Conservation (phyloP, 92 coral and sea anemone genomes). For the Chrysogorgia sp. region DNA sequence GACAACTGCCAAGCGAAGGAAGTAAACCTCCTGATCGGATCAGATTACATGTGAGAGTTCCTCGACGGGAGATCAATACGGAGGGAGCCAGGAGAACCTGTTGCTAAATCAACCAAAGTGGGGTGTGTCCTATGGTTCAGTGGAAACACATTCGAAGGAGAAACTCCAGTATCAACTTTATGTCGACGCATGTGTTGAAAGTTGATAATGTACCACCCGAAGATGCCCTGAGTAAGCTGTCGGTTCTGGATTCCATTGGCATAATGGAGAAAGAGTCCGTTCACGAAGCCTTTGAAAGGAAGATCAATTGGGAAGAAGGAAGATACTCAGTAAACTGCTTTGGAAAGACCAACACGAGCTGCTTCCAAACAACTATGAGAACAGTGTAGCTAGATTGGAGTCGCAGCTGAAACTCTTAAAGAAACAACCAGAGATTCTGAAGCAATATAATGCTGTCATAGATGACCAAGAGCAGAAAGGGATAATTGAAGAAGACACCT, state of each 20-base stretch:
- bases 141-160: neutral
- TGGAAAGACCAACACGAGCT: slow-evolving; percentile 48
- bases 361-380: slow-evolving; percentile 53
- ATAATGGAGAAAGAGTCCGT: slow-evolving; percentile 31
- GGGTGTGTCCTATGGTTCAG: neutral
- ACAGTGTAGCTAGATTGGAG: slow-evolving; percentile 30
- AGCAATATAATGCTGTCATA: slow-evolving; percentile 28
- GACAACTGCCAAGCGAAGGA: neutral
- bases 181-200: slow-evolving; percentile 39
- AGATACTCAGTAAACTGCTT: slow-evolving; percentile 44
- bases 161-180: slow-evolving; percentile 38
- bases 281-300: slow-evolving; percentile 41
- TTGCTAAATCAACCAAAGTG: slow-evolving; percentile 2
- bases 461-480: slow-evolving; percentile 32
- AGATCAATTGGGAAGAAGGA: slow-evolving; percentile 21
- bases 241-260: slow-evolving; percentile 41
- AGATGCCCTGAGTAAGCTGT: slow-evolving; percentile 2
- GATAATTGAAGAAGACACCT: neutral
- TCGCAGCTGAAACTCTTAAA: slow-evolving; percentile 41
- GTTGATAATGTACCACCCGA: slow-evolving; percentile 8
- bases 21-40: neutral
- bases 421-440: slow-evolving; percentile 27
- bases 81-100: slow-evolving; percentile 6
- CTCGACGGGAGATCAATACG: neutral
- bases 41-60: neutral